phyloP scores from a whole-genome alignment of 2,888 invertebrate genomes.

The Himalopsyche japonica region DNA sequence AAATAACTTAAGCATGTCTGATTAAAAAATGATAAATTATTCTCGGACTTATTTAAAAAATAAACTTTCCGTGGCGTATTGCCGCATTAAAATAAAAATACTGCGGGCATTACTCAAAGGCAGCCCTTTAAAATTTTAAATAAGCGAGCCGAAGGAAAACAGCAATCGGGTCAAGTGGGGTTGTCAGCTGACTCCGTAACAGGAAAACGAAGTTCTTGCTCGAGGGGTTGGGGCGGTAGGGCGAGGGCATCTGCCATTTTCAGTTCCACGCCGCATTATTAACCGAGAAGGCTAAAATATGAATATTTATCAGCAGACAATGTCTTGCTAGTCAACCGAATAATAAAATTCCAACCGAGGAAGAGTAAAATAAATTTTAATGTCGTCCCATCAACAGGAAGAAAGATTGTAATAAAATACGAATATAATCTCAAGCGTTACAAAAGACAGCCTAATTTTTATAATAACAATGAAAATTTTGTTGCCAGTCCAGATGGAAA shows the following conservation, averaged over 20 bases:
- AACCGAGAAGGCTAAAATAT: not conserved
- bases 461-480: too few relatives aligned
- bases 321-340: not conserved
- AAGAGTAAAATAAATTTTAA: not conserved
- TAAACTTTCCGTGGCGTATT: not conserved
- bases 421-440: too few relatives aligned
- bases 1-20: too few relatives aligned
- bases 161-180: not conserved
- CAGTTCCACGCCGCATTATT: not conserved
- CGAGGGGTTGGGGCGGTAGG: not conserved
- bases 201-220: not conserved
- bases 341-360: not conserved
- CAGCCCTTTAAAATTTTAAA: not conserved
- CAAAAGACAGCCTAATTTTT: too few relatives aligned
- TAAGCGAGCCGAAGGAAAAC: not conserved
- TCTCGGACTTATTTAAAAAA: not conserved
- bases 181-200: not conserved
- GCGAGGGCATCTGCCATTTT: not conserved
- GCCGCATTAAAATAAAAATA: too few relatives aligned
- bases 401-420: too few relatives aligned
- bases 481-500: too few relatives aligned
- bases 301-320: not conserved
- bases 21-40: too few relatives aligned
- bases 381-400: not conserved
- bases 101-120: too few relatives aligned